A percentile compares a stretch with the other conserved stretches of the same genome.
Conservation (phyloP, 2,113 vertebrate species). For the Isurus oxyrinchus region DNA sequence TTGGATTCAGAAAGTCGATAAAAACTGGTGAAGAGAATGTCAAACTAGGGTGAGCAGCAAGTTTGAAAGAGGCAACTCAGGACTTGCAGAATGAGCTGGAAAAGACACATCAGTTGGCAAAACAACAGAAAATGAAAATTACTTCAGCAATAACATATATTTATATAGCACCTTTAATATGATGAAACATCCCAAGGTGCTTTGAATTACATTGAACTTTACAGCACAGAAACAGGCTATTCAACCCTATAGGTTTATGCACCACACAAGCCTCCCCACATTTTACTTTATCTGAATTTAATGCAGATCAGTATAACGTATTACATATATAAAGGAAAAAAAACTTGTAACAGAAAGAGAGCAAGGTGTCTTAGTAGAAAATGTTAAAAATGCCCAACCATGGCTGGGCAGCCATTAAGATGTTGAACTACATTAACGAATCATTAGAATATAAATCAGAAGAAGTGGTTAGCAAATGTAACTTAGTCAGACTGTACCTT, state of each 20-base stretch:
- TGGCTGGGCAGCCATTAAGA: background rate
- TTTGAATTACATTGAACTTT: too few species aligned
- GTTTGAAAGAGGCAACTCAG: background rate
- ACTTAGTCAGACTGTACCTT: background rate
- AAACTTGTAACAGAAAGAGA: background rate
- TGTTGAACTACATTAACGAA: background rate
- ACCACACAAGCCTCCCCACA: too few species aligned
- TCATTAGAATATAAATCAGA: background rate
- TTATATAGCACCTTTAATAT: too few species aligned
- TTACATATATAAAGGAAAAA: background rate
- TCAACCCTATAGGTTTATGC: too few species aligned
- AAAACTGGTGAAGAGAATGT: background rate
- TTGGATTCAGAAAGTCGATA: background rate
- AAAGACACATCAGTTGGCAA: background rate
- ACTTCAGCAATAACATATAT: background rate
- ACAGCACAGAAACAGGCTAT: too few species aligned
- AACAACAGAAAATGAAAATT: background rate
- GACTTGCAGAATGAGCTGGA: background rate
- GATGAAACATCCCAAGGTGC: too few species aligned
- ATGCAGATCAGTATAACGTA: background rate
- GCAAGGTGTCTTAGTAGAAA: background rate
- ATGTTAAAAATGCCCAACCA: background rate
- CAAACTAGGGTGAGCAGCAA: background rate
- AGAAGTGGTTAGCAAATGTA: background rate
- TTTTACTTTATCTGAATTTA: too few species aligned